Evolutionary conservation across 2,113 vertebrate species (phyloP).

Genomic region (Geococcyx californianus): DNA sequence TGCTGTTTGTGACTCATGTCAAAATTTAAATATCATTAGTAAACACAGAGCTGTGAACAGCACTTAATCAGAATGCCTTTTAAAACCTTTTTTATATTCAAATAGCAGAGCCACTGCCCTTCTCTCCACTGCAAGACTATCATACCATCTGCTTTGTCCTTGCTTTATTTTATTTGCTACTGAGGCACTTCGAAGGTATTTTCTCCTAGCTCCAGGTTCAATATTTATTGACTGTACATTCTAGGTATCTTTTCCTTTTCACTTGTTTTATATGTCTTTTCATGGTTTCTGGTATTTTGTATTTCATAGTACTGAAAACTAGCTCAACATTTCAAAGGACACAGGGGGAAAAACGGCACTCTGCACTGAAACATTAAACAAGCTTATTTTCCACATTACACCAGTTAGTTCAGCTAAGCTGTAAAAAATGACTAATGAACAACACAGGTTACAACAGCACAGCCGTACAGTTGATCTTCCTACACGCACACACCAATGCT

Average conservation of each 20-base stretch:
- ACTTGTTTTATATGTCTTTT: not conserved
- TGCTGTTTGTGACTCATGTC: not conserved
- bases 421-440: not conserved
- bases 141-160: not conserved
- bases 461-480: not conserved
- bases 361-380: not conserved
- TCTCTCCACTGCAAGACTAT: not conserved
- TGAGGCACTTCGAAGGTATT: not conserved
- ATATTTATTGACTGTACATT: not conserved
- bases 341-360: not conserved
- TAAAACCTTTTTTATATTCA: slow-evolving; percentile 26
- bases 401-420: not conserved
- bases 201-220: not conserved
- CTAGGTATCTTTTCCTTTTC: not conserved
- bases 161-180: not conserved
- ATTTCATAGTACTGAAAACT: not conserved
- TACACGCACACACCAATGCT: not conserved
- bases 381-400: not conserved
- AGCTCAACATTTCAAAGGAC: not conserved
- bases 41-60: not conserved
- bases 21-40: not conserved
- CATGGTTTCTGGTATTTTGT: not conserved
- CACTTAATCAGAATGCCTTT: not conserved
- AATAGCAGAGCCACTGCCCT: not conserved
- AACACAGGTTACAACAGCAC: not conserved